Conservation (phyloP, 64 coral and sea anemone genomes). For the Montipora foliosa region DNA sequence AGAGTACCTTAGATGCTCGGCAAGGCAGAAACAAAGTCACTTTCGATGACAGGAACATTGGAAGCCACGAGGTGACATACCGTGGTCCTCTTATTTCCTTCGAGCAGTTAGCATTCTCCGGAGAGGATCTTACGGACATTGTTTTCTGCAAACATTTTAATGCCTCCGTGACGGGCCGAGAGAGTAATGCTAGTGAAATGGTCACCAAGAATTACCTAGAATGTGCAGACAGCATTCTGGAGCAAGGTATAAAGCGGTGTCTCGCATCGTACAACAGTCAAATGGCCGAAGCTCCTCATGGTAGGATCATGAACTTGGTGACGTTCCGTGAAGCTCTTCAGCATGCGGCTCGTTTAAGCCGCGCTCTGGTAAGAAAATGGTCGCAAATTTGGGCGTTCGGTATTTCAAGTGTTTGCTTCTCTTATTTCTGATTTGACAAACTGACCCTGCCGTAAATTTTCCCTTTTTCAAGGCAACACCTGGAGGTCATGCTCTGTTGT, state of each 20-base stretch:
- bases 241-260: constrained; percentile 72
- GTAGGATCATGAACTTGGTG: constrained; percentile 76
- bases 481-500: constrained; percentile 86
- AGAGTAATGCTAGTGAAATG: constrained; percentile 47
- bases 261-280: constrained; percentile 78
- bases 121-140: constrained; percentile 88
- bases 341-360: constrained; percentile 89
- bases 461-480: constrained; percentile 52
- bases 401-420: no score
- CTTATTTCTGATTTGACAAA: background rate
- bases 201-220: constrained; percentile 80
- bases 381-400: background rate
- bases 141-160: constrained; percentile 92
- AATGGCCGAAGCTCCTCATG: background rate
- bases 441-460: background rate
- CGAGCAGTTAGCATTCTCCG: constrained; percentile 77
- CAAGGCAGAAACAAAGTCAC: constrained; percentile 65
- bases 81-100: constrained; percentile 79
- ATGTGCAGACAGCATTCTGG: constrained; percentile 77
- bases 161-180: constrained; percentile 48
- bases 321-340: constrained; percentile 85
- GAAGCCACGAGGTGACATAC: constrained; percentile 56
- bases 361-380: constrained; percentile 76
- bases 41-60: constrained; percentile 79
- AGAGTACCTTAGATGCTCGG: background rate